Conservation (phyloP, 2,113 vertebrate genomes). For the Gavialis gangeticus region DNA sequence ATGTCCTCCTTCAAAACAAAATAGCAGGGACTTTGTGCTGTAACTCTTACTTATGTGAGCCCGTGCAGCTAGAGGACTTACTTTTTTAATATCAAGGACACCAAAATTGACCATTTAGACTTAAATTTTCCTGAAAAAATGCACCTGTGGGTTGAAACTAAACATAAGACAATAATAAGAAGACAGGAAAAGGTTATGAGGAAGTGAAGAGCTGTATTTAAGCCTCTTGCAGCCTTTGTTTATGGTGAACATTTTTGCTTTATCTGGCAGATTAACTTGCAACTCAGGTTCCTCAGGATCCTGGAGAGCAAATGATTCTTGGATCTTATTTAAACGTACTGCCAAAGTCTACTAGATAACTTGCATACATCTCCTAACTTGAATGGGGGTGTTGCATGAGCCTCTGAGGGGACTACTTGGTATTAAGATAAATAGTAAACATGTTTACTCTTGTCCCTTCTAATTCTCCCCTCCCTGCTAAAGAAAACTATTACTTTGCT, state of each 20-base stretch:
- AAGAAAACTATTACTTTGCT: neutral
- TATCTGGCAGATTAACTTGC: neutral
- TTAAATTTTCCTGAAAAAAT: neutral
- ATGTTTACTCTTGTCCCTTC: neutral
- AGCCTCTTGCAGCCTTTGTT: neutral
- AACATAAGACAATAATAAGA: neutral
- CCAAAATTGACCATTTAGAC: neutral
- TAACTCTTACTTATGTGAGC: no score
- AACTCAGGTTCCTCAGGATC: neutral
- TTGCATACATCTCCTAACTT: neutral
- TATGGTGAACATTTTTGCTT: neutral
- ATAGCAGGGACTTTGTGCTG: no score
- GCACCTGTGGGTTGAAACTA: neutral
- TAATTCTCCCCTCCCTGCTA: neutral
- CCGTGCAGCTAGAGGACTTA: no score
- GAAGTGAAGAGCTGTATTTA: neutral
- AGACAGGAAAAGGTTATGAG: neutral
- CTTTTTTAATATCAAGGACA: neutral
- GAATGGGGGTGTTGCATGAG: neutral
- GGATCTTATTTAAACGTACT: neutral
- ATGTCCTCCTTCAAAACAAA: no score
- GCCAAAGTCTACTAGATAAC: neutral
- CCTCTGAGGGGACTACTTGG: neutral
- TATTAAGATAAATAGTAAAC: neutral
- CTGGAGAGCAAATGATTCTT: neutral